These are phyloP conservation scores for Thymelicus acteon DNA, from an alignment of 2,888 invertebrate genomes.

Conservation along the genomic window DNA sequence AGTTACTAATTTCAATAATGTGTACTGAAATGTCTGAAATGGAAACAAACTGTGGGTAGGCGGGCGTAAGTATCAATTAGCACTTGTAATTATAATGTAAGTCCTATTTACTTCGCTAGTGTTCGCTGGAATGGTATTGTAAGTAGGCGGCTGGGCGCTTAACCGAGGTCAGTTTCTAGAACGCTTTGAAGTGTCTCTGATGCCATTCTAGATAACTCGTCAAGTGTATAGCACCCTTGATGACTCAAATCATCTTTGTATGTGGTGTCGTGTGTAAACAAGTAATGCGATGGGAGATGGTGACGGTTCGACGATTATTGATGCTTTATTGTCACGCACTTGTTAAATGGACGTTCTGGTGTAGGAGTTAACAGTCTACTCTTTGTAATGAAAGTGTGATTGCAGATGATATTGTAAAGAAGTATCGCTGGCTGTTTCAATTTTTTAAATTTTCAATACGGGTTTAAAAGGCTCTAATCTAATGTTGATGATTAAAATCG, in stretches of 20 bases:
- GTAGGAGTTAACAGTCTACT: too few relatives aligned
- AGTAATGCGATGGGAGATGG: too few relatives aligned
- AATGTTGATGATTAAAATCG: too few relatives aligned
- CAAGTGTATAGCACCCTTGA: background rate
- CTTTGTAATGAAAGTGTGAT: too few relatives aligned
- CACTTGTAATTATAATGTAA: conserved; percentile 4
- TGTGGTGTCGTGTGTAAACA: too few relatives aligned
- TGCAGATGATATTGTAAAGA: too few relatives aligned
- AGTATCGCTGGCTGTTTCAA: too few relatives aligned
- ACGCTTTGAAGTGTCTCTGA: background rate
- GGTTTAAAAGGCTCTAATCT: too few relatives aligned
- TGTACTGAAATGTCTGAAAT: background rate
- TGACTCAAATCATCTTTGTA: background rate
- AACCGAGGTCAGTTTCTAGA: conserved; percentile 4
- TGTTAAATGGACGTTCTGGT: too few relatives aligned
- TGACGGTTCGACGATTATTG: background rate
- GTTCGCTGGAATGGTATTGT: background rate
- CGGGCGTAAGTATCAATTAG: conserved; percentile 12
- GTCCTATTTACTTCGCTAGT: background rate
- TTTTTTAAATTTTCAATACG: too few relatives aligned
- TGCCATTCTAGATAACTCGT: background rate
- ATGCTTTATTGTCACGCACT: background rate
- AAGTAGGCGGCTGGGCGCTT: conserved; percentile 1
- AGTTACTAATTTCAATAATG: background rate
- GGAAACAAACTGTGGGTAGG: background rate